Evolutionary conservation across 2,797 vertebrate species (phyloP), one percentile per base, ranked within the genome.

Genomic region (Crocodylus rhombifer): DNA sequence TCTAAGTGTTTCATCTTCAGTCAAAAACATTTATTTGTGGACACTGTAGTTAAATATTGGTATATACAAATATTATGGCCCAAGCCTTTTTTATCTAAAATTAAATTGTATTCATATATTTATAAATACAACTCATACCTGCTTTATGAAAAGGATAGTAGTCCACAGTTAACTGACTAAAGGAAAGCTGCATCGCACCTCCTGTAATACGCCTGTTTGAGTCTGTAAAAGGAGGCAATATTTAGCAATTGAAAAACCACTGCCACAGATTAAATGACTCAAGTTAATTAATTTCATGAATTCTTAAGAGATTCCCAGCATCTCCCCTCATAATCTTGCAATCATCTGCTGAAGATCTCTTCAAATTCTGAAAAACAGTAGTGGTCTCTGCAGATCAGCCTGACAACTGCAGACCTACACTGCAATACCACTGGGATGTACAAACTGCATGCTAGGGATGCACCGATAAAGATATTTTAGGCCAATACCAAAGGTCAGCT

Each of bases 141-240:
- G 99, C 99, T 98, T 98, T 99, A 97, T 99, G 99, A 95, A 99
- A 99, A 14, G 99, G 99, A 63, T 99, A 99, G 96, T 99, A 99
- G 96, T 99, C 99, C 95, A 99, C 97, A 51, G 99, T 99, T 95
- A 99, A 98, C 88, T 98, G 98, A 95, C 98, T 99, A 97, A 99
- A 99, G 85, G 99, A 99, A 55, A 99, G 98, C 91, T 99, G 99
- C 99, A 99, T 99, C 89, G 99, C 99, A 75, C 99, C 99, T 85
- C 99, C 99, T 4, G 98, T 98, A 95, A 99, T 97, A 91, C 98
- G 98, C 93, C 99, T 99, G 62, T 98, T 98, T 92, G 97, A 96
- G 85, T 98, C 99, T 99, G 95, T 42, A 96, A 90, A 95, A 97
- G 55, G 85, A 94, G 93, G 80, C 71, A 82, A 20, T 2, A 26